Percentiles rank a stretch among this genome's conserved stretches.
These are phyloP conservation scores for Solenopsis fugax DNA, from an alignment of 1,140 invertebrate species.

Conservation along the genomic window DNA sequence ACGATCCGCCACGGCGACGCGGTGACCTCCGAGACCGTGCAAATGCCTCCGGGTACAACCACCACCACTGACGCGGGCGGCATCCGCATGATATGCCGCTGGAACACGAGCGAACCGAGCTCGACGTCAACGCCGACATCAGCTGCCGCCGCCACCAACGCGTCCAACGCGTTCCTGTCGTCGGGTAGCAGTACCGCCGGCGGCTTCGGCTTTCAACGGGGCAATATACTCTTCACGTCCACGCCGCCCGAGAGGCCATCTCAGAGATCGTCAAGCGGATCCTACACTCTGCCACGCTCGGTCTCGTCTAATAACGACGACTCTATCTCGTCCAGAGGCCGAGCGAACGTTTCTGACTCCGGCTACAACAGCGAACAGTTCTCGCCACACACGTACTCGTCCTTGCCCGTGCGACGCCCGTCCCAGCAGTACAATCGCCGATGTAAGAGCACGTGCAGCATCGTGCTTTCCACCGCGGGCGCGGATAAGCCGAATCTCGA, in stretches of 20 bases:
- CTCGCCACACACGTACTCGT: constrained; percentile 82
- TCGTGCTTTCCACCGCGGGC: constrained; percentile 86
- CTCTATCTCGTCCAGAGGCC: constrained; percentile 61
- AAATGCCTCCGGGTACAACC: constrained; percentile 51
- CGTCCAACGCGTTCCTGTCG: constrained; percentile 26
- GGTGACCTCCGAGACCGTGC: constrained; percentile 60
- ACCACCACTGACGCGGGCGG: constrained; percentile 81
- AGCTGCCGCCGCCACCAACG: constrained; percentile 6
- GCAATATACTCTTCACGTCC: constrained; percentile 87
- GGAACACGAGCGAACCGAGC: constrained; percentile 78
- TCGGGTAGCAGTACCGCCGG: constrained; percentile 64
- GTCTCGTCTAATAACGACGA: constrained; percentile 68
- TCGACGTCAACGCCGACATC: constrained; percentile 42
- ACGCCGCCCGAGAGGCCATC: constrained; percentile 81
- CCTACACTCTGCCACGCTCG: constrained; percentile 75
- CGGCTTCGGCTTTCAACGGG: constrained; percentile 87
- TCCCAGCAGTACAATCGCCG: constrained; percentile 84
- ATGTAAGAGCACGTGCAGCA: constrained; percentile 91
- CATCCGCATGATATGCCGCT: constrained; percentile 87
- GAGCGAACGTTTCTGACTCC: constrained; percentile 81
- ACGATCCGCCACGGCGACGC: constrained; percentile 85
- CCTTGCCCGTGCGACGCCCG: constrained; percentile 76
- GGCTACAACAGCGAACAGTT: constrained; percentile 87
- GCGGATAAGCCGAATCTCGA: constrained; percentile 64
- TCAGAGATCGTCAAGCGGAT: constrained; percentile 47